Conservation (phyloP, 2,113 vertebrate species). For the Lontra canadensis region DNA sequence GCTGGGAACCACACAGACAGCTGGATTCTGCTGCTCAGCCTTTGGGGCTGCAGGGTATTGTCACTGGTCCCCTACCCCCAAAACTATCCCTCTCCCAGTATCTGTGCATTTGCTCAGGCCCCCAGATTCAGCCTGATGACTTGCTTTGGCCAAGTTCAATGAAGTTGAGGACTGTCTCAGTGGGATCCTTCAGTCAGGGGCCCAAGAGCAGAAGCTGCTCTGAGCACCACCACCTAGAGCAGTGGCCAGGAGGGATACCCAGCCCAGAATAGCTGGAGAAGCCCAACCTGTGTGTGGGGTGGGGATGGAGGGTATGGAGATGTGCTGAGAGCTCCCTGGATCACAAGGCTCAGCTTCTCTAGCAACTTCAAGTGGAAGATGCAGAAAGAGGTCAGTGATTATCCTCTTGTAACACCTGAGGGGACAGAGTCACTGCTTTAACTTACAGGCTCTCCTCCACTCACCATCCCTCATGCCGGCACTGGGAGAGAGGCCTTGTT, state of each 20-base stretch:
- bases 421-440: neutral
- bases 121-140: neutral
- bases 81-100: neutral
- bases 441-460: neutral
- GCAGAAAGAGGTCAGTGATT: neutral
- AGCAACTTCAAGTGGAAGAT: neutral
- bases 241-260: too few relatives aligned
- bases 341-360: neutral
- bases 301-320: neutral
- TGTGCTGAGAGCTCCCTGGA: neutral
- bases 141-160: neutral
- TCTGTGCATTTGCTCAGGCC: neutral
- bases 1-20: neutral
- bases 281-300: neutral
- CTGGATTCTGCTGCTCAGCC: neutral
- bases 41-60: neutral
- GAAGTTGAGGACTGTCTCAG: neutral
- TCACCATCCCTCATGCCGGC: neutral
- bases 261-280: neutral
- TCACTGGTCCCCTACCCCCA: fast-evolving
- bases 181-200: neutral
- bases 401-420: neutral
- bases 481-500: neutral
- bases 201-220: neutral
- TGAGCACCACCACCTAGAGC: neutral